Conservation (phyloP, 2,113 vertebrate genomes). For the Turnix velox region DNA sequence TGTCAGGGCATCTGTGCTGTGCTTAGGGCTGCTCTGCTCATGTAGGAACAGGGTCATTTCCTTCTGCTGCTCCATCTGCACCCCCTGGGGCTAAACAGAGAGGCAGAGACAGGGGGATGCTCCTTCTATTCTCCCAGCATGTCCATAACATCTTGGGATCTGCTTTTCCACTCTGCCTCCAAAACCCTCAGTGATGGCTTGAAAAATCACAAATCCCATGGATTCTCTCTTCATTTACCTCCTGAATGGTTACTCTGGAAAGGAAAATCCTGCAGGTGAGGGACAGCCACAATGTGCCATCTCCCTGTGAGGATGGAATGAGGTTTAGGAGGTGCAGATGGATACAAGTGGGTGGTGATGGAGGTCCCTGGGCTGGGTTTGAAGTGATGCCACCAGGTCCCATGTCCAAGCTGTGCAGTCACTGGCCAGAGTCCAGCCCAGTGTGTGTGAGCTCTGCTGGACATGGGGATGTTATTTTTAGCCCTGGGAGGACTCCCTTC, state of each 20-base stretch:
- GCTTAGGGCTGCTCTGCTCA: neutral
- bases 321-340: neutral
- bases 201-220: neutral
- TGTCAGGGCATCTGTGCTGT: fast-evolving
- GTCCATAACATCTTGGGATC: neutral
- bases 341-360: neutral
- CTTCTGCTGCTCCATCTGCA: constrained; percentile 28
- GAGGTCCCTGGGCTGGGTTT: neutral
- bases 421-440: neutral
- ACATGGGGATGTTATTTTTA: neutral
- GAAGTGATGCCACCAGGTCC: fast-evolving
- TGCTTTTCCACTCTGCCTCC: neutral
- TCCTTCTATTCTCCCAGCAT: neutral
- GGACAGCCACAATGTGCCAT: neutral
- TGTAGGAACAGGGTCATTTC: neutral
- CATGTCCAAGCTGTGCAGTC: fast-evolving
- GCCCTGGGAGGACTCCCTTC: neutral
- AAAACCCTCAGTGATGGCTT: fast-evolving
- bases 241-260: neutral
- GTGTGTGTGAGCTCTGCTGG: fast-evolving
- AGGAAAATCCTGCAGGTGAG: neutral
- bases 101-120: neutral
- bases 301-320: neutral
- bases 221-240: neutral
- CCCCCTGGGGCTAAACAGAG: neutral